These are phyloP conservation scores for Drosophila heteroneura DNA, from an alignment of 2,888 invertebrate species.

Conservation along the genomic window DNA sequence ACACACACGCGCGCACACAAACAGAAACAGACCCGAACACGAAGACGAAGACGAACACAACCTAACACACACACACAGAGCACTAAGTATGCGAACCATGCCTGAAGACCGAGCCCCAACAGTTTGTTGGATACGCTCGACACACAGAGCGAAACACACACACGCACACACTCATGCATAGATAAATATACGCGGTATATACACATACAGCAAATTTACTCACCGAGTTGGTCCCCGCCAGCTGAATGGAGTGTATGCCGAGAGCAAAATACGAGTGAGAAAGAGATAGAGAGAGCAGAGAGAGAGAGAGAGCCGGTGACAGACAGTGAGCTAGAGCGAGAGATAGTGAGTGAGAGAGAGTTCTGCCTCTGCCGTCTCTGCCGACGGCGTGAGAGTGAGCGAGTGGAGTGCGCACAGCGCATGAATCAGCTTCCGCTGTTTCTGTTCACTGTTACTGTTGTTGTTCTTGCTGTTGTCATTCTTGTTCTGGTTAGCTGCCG, in stretches of 20 bases:
- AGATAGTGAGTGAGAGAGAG: constrained; percentile 42
- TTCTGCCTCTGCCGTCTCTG: constrained; percentile 13
- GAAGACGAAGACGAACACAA: constrained; percentile 6
- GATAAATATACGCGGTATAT: constrained; percentile 6
- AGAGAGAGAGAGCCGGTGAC: neutral
- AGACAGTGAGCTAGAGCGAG: constrained; percentile 43
- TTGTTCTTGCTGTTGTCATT: constrained; percentile 21
- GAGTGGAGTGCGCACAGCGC: constrained; percentile 57
- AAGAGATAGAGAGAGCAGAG: constrained; percentile 5
- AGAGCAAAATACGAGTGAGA: constrained; percentile 29
- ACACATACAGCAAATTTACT: constrained; percentile 56
- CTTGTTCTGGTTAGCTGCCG: constrained; percentile 52
- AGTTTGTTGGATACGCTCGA: constrained; percentile 63
- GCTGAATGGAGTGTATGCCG: constrained; percentile 49
- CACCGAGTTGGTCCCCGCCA: constrained; percentile 56
- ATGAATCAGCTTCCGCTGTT: constrained; percentile 78
- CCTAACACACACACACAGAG: constrained; percentile 6
- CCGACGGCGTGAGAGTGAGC: constrained; percentile 34
- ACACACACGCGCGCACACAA: constrained; percentile 9
- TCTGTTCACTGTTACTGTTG: constrained; percentile 44
- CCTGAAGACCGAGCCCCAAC: constrained; percentile 62
- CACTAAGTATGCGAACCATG: constrained; percentile 28
- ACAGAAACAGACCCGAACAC: constrained; percentile 11
- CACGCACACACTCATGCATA: constrained; percentile 7
- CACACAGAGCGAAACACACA: constrained; percentile 26